Evolutionary conservation across 2,113 vertebrate species (phyloP).

Genomic region (Lampris megalopsis): DNA sequence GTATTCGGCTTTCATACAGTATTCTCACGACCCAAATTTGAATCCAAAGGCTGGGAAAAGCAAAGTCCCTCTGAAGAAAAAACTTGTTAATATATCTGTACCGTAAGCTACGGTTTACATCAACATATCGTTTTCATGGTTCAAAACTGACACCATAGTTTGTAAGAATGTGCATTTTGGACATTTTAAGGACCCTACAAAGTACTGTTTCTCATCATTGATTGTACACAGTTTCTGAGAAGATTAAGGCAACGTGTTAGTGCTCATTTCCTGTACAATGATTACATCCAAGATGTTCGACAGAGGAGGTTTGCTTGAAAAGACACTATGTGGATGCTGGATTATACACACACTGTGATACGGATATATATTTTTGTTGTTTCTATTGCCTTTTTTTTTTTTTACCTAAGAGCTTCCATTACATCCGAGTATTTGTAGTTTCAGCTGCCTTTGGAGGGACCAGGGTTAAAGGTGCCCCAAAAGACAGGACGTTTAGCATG

Average conservation of each 20-base stretch:
- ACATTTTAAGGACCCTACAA: conserved; percentile 44
- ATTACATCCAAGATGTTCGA: conserved; percentile 55
- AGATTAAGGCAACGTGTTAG: conserved; percentile 40
- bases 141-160: conserved; percentile 42
- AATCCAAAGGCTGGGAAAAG: conserved; percentile 59
- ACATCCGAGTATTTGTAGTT: conserved; percentile 69
- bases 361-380: conserved; percentile 61
- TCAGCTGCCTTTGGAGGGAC: conserved; percentile 64
- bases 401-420: conserved; percentile 67
- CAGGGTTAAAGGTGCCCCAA: conserved; percentile 37
- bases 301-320: conserved; percentile 31
- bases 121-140: conserved; percentile 58
- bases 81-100: conserved; percentile 5
- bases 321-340: conserved; percentile 66
- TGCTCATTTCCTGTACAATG: conserved; percentile 53
- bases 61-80: conserved; percentile 1
- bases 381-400: conserved; percentile 32
- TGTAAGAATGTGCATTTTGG: conserved; percentile 63
- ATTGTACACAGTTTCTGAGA: conserved; percentile 57
- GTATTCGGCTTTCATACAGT: conserved; percentile 43
- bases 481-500: conserved; percentile 33
- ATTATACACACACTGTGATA: conserved; percentile 69
- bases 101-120: conserved; percentile 45
- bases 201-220: conserved; percentile 39
- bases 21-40: conserved; percentile 60